phyloP scores from a whole-genome alignment of 2,797 vertebrate genomes.

The Fistularia commersonii region DNA sequence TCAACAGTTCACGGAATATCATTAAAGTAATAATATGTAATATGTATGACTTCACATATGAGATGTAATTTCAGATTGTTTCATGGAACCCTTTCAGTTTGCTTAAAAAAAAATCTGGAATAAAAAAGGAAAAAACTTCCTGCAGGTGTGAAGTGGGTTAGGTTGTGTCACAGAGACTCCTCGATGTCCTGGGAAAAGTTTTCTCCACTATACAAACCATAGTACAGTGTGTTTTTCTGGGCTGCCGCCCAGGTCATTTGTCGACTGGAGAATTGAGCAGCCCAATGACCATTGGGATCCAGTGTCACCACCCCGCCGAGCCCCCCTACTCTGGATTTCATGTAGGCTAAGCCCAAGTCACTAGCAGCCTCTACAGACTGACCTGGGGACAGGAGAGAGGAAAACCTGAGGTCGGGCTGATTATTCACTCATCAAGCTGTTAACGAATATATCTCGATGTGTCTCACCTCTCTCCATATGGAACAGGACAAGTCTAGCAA shows the following conservation, averaged over 20 bases:
- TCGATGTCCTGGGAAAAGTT: constrained; percentile 51
- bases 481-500: constrained; percentile 86
- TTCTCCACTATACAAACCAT: constrained; percentile 76
- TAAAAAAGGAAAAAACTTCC: neutral
- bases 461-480: constrained; percentile 89
- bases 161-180: constrained; percentile 13
- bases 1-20: too few relatives aligned
- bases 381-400: constrained; percentile 68
- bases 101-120: too few relatives aligned
- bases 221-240: constrained; percentile 77
- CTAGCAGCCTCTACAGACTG: constrained; percentile 81
- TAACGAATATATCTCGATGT: constrained; percentile 1
- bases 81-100: too few relatives aligned
- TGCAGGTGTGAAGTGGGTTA: neutral
- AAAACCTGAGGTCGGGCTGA: too few relatives aligned
- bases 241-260: constrained; percentile 90
- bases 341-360: constrained; percentile 77
- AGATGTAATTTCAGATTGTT: too few relatives aligned
- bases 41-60: too few relatives aligned
- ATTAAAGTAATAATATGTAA: too few relatives aligned
- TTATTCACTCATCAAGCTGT: neutral
- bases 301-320: constrained; percentile 85
- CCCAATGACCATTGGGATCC: constrained; percentile 82
- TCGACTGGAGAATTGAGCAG: constrained; percentile 80
- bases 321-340: constrained; percentile 82